Evolutionary conservation across 2,113 vertebrate species (phyloP), one percentile per base, ranked within the genome.

Genomic region (Sinocyclocheilus grahami): DNA sequence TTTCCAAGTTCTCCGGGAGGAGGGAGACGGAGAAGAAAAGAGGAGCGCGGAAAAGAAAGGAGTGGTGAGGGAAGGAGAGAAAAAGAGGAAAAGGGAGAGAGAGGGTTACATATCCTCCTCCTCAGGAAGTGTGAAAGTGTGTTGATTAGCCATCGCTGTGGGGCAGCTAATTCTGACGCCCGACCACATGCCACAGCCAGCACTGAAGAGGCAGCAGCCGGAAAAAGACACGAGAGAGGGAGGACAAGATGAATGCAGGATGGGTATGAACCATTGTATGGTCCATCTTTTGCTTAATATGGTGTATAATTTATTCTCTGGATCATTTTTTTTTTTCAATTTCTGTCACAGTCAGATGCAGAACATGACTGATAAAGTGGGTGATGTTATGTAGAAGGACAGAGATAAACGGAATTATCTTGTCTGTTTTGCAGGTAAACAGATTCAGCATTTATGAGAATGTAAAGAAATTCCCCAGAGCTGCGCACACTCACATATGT

Each of bases 1-100:
- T 98, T 97, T 97, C 95, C 97, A 97, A 97, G 96, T 98, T 97
- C 96, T 92, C 90, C 7, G 58, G 76, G 88, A 90, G 89, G 89
- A 91, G 89, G 88, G 71, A 55, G 62, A 75, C 3, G 81, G 83
- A 85, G 85, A 85, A 30, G 74, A 82, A 83, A 80, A 88, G 89
- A 86, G 88, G 78, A 85, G 88, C 89, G 67, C 16, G 27, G 76
- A 82, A 42, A 60, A 82, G 83, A 85, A 11, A 81, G 85, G 88
- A 89, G 87, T 79, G 87, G 79, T 79, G 88, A 87, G 60, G 63
- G 84, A 83, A 78, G 62, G 24, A 84, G 71, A 27, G 74, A 81
- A 33, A 62, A 53, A 65, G 18, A 14, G 79, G 72, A 88, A 22
- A 87, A 42, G 20, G 74, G 74, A 60, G 51, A 7, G 71, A 24